These are phyloP conservation scores for Anoplolepis gracilipes DNA, from an alignment of 1,140 invertebrate genomes.

Conservation along the genomic window DNA sequence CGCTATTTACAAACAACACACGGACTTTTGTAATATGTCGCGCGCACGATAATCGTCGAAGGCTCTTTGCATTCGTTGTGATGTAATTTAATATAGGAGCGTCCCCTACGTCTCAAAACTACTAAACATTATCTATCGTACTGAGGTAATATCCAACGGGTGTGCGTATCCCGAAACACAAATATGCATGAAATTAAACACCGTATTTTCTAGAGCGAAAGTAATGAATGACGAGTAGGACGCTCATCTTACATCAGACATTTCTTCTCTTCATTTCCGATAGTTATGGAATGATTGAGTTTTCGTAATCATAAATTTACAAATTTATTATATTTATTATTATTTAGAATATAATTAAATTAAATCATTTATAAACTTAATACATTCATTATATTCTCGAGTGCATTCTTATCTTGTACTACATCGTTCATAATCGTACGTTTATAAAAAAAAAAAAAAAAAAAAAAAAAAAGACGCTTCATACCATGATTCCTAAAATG, in stretches of 20 bases:
- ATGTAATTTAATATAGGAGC: not conserved
- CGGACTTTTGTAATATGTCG: not conserved
- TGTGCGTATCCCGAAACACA: not conserved
- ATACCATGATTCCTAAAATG: not conserved
- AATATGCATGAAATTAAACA: not conserved
- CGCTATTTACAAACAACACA: not conserved
- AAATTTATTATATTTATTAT: not conserved
- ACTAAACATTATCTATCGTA: too few relatives aligned
- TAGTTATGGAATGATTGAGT: not conserved
- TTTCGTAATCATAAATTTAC: too few relatives aligned
- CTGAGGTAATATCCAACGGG: too few relatives aligned
- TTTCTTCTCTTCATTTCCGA: not conserved
- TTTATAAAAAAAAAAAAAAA: not conserved
- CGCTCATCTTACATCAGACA: not conserved
- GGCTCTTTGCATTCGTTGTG: not conserved
- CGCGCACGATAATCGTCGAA: not conserved
- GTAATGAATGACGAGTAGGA: not conserved
- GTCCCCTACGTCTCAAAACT: too few relatives aligned
- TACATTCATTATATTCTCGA: not conserved
- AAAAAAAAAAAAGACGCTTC: not conserved
- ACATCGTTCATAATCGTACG: not conserved
- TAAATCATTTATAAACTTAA: not conserved
- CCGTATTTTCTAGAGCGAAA: not conserved
- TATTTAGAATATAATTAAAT: not conserved
- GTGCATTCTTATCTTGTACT: not conserved